These are phyloP conservation scores for Aramus guarauna DNA, from an alignment of 2,113 vertebrate genomes.

Conservation along the genomic window DNA sequence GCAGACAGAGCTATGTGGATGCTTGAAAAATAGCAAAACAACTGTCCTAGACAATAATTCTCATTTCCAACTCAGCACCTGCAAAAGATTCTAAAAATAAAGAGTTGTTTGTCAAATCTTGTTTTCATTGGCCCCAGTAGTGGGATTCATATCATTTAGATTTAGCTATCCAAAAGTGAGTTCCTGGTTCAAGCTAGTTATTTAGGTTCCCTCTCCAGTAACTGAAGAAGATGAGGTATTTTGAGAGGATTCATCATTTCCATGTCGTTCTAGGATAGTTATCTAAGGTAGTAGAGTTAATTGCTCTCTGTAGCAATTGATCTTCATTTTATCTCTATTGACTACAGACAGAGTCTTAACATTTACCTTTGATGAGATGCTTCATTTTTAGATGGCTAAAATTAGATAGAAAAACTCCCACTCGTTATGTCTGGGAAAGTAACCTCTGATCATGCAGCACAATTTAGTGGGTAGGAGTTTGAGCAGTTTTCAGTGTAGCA, in stretches of 20 bases:
- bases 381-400: conserved; percentile 16
- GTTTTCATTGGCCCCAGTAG: neutral
- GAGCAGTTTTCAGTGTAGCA: neutral
- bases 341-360: conserved; percentile 21
- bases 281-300: conserved; percentile 28
- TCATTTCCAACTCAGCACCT: neutral
- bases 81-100: neutral
- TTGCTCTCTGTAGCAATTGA: conserved; percentile 31
- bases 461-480: neutral
- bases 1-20: neutral
- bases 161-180: neutral
- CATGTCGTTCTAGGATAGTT: neutral
- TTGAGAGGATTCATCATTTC: conserved; percentile 9
- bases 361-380: conserved; percentile 22
- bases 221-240: neutral
- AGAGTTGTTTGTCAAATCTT: neutral
- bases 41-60: neutral
- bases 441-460: neutral
- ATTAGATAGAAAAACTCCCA: conserved; percentile 5
- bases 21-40: neutral
- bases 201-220: neutral
- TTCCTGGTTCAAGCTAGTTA: neutral
- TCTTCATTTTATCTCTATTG: conserved; percentile 47
- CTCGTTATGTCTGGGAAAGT: neutral
- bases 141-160: neutral